Percentiles rank a stretch among this genome's conserved stretches.
These are phyloP conservation scores for Tauraco hartlaubi DNA, from an alignment of 2,797 vertebrate genomes.

Conservation along the genomic window DNA sequence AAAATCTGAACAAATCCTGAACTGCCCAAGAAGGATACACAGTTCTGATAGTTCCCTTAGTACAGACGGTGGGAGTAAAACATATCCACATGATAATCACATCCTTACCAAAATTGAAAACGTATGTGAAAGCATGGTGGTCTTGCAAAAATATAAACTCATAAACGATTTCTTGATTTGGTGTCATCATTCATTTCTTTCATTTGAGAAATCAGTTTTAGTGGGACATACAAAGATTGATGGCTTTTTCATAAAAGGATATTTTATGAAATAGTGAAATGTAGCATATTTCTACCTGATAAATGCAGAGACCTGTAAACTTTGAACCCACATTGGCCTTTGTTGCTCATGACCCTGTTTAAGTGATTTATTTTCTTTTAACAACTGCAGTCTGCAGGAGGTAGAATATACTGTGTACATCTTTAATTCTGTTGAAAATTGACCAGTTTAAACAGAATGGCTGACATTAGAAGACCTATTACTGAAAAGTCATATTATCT, in stretches of 20 bases:
- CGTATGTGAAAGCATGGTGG: slow-evolving; percentile 86
- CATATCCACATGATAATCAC: slow-evolving; percentile 85
- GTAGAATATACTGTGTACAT: slow-evolving; percentile 55
- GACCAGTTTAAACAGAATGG: slow-evolving; percentile 63
- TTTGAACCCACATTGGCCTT: slow-evolving; percentile 87
- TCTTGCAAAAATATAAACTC: slow-evolving; percentile 81
- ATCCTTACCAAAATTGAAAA: slow-evolving; percentile 86
- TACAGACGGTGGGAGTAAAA: slow-evolving; percentile 78
- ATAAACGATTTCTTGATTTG: slow-evolving; percentile 81
- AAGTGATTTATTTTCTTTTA: slow-evolving; percentile 89
- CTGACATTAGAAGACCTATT: slow-evolving; percentile 21
- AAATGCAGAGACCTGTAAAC: slow-evolving; percentile 89
- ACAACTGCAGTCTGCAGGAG: slow-evolving; percentile 75
- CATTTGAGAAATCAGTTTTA: slow-evolving; percentile 80
- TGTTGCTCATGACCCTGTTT: slow-evolving; percentile 89
- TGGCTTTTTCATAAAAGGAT: slow-evolving; percentile 83
- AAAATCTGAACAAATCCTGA: slow-evolving; percentile 66
- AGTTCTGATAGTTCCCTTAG: slow-evolving; percentile 76
- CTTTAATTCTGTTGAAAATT: slow-evolving; percentile 68
- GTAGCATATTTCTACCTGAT: slow-evolving; percentile 91
- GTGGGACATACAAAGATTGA: slow-evolving; percentile 80
- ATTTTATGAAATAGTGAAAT: slow-evolving; percentile 82
- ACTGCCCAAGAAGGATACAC: slow-evolving; percentile 69
- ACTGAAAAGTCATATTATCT: slow-evolving; percentile 21
- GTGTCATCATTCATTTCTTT: slow-evolving; percentile 86